Conservation (phyloP, 2,888 invertebrate genomes). For the Smittia aterrima region DNA sequence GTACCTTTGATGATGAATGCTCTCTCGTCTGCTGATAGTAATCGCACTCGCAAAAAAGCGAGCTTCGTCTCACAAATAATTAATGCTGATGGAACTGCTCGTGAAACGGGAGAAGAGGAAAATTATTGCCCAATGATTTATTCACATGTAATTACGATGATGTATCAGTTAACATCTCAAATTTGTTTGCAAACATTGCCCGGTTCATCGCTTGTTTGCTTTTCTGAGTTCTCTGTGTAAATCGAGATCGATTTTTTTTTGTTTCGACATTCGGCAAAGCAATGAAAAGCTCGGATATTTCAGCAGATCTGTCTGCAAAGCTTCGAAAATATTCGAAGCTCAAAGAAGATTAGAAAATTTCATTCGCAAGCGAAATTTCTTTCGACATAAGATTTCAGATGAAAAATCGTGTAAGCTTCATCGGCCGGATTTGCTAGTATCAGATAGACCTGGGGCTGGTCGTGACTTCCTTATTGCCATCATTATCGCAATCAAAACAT, state of each 20-base stretch:
- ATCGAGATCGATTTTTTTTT: no score
- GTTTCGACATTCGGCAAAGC: no score
- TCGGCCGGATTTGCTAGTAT: not conserved
- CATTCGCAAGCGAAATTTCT: no score
- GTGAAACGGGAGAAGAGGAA: not conserved
- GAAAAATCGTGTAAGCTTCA: not conserved
- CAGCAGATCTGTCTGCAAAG: no score
- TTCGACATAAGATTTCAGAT: not conserved
- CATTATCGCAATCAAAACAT: not conserved
- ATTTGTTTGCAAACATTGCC: not conserved
- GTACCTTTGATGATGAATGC: constrained; percentile 8
- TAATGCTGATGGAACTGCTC: constrained; percentile 34
- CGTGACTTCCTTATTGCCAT: not conserved
- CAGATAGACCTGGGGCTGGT: not conserved
- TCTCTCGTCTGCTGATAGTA: not conserved
- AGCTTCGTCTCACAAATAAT: constrained; percentile 26
- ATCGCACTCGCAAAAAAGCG: not conserved
- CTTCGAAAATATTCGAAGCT: no score
- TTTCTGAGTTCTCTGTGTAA: no score
- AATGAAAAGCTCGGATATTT: no score
- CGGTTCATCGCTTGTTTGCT: not conserved
- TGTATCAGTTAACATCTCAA: not conserved
- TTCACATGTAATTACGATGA: constrained; percentile 23
- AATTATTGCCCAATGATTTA: constrained; percentile 23
- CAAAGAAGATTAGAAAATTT: no score